Evolutionary conservation across 2,888 invertebrate species (phyloP), one percentile per base, ranked within the genome.

Genomic region (Thera britannica): DNA sequence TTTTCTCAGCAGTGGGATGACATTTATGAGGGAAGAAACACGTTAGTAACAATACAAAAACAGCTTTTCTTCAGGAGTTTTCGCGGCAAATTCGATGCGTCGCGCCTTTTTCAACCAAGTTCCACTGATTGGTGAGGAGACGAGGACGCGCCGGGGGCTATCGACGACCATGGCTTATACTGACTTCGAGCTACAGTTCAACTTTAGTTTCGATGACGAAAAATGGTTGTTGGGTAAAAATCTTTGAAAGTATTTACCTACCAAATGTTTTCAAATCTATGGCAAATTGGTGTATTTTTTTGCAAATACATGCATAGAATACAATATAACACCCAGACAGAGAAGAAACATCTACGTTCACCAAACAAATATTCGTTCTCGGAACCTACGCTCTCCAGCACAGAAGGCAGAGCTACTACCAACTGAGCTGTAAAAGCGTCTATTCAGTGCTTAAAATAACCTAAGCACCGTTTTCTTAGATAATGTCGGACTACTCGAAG

Each of bases 111-210:
- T 77, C 72, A 81, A 79, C 61, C 78, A 84, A 57, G 63, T 76
- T 0, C 90, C 90, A 0, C 55, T 76, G 34, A 75, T 88, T 0
- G 76, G 83, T 0, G 81, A 82, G 8, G 88, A 90, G 71, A 76
- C 72, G 2, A 79, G 82, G 75, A 77, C 79, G 0, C 61, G 70
- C 0, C 70, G 73, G 0, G 74, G 75, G 1, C 71, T 88, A 2
- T 79, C 81, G 4, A 90, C 88, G 0, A 84, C 80, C 8, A 83
- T 90, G 77, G 78, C 84, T 0, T 90, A 88, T 62, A 75, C 81
- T 0, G 87, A 89, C 48, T 88, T 89, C 34, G 86, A 88, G 38
- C 67, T 90, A 36, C 82, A 87, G 61, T 90, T 90, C 69, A 79
- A 83, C 9, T 85, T 83, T 62, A 77, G 62, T 35, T 81, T 83